Conservation (phyloP, 2,113 vertebrate species). For the Panthera leo region DNA sequence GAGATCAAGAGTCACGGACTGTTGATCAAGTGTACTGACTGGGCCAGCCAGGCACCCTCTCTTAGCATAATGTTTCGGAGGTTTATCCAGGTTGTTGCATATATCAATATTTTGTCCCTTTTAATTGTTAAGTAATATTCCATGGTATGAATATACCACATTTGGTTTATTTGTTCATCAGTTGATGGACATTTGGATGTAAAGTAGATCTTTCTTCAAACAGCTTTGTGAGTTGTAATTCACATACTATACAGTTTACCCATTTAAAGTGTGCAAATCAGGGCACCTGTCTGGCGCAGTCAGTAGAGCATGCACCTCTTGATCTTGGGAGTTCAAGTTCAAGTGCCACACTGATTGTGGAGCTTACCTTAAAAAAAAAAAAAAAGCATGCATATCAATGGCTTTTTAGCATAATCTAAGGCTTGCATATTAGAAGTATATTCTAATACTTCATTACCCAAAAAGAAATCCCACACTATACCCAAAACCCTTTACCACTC, state of each 20-base stretch:
- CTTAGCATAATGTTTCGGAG: not conserved
- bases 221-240: not conserved
- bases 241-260: not conserved
- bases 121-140: constrained; percentile 14
- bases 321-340: not conserved
- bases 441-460: not conserved
- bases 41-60: not conserved
- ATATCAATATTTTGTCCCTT: not conserved
- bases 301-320: not conserved
- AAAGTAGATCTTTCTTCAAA: not conserved
- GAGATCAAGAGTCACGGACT: not conserved
- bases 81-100: not conserved
- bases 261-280: not conserved
- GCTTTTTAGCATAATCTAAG: not conserved
- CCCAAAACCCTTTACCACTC: not conserved
- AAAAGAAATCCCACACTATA: not conserved
- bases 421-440: not conserved
- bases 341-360: no score
- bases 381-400: not conserved
- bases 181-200: not conserved
- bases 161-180: not conserved
- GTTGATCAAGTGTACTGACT: not conserved
- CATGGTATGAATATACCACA: not conserved
- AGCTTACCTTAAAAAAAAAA: not conserved
- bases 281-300: not conserved